Conservation (phyloP, 2,113 vertebrate genomes). For the Trichomycterus rosablanca region DNA sequence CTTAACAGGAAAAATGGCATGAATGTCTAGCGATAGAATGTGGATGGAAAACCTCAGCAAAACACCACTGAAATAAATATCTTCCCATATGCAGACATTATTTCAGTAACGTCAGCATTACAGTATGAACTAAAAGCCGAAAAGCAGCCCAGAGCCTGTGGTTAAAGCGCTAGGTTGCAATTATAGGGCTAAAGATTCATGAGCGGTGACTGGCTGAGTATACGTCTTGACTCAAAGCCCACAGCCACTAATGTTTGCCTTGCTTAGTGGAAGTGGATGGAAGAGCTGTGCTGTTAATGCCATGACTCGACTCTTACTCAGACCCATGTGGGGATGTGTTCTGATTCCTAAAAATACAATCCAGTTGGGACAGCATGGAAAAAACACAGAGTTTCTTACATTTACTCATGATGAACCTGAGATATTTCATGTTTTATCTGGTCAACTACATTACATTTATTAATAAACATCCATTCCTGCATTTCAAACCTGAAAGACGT, state of each 20-base stretch:
- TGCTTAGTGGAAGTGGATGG: conserved; percentile 44
- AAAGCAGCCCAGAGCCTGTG: conserved; percentile 69
- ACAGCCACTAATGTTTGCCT: conserved; percentile 59
- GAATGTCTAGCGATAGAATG: conserved; percentile 45
- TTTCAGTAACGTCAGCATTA: conserved; percentile 29
- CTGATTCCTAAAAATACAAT: background rate
- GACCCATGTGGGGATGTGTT: background rate
- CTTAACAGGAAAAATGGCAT: background rate
- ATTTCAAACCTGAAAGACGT: no score
- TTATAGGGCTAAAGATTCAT: conserved; percentile 65
- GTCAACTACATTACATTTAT: no score
- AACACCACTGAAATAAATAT: conserved; percentile 55
- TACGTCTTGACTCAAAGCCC: conserved; percentile 58
- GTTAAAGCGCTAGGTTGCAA: conserved; percentile 42
- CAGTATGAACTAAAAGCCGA: background rate
- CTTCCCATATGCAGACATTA: conserved; percentile 57
- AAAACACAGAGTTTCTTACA: no score
- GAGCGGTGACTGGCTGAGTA: conserved; percentile 73
- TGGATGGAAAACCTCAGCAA: conserved; percentile 63
- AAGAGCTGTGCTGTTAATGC: conserved; percentile 46
- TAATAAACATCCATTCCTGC: no score
- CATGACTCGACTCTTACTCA: conserved; percentile 40
- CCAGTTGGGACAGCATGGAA: no score
- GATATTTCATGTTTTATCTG: no score
- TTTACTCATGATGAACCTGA: no score